Base-by-base conservation (phyloP, 2,888 invertebrate genomes). In the Theristus sp. region DNA sequence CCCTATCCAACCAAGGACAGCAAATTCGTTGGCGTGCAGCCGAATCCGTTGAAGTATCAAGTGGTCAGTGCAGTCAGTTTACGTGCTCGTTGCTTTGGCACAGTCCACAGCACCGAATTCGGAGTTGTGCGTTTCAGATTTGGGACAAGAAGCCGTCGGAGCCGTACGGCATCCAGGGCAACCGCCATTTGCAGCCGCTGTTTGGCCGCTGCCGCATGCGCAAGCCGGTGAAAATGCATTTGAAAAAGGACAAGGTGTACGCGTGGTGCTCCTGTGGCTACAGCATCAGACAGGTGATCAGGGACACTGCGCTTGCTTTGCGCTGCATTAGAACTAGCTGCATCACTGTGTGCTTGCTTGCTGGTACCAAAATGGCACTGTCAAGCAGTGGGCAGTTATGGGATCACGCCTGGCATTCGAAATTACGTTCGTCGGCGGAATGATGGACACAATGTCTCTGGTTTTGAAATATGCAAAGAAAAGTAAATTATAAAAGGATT, bases 231-330 rank as follows among this genome's bases (percentile, higher is more conserved):
- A 62, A 62, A 13, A 59, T 64, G 22, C 64, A 62, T 47, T 65
- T 72, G 66, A 68, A 84, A 72, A 77, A 78, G 71, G 84, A 82
- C 47, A 87, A 87, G 76, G 81, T 78, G 1, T 93, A 93, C 75
- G 76, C 81, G 30, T 98, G 94, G 93, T 98, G 96, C 74, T 77
- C 86, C 0, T 98, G 96, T 76, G 98, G 98, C 0, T 83, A 84
- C 65, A 93, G 93, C 63, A 86, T 87, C 71, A 82, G 76, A 28
- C 93, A 82, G 77, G 81, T 81, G 6, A 20, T 38, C 20, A 20
- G 10, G 10, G 38, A 10, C n/a, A n/a, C n/a, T n/a, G n/a, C n/a
- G n/a, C n/a, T n/a, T n/a, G n/a, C n/a, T n/a, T n/a, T n/a, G n/a
- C n/a, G n/a, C n/a, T n/a, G n/a, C n/a, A n/a, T n/a, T n/a, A n/a